A percentile compares a stretch with the other conserved stretches of the same genome.
Conservation (phyloP, 2,113 vertebrate genomes). For the Caretta caretta region DNA sequence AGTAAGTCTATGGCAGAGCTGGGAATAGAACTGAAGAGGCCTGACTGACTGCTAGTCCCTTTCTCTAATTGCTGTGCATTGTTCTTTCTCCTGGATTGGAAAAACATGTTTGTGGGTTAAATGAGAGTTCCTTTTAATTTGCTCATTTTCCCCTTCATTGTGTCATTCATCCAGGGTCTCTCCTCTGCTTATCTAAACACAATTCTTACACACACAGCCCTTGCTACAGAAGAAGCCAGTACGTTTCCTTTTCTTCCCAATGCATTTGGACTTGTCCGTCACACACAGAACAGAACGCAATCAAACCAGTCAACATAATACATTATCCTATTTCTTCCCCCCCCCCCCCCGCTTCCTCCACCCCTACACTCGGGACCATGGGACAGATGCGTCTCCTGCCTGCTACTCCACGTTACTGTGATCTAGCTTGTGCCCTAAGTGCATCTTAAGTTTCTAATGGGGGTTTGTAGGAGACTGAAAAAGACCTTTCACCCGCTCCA, state of each 20-base stretch:
- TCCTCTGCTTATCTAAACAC: background rate
- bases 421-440: conserved; percentile 46
- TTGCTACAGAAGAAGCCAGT: background rate
- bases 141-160: background rate
- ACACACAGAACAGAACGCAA: background rate
- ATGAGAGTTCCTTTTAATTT: background rate
- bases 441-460: conserved; percentile 69
- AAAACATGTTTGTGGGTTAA: background rate
- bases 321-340: rapidly evolving
- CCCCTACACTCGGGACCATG: rapidly evolving
- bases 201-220: background rate
- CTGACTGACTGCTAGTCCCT: background rate
- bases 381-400: conserved; percentile 37
- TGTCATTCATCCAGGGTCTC: background rate
- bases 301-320: rapidly evolving
- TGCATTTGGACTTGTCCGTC: rapidly evolving
- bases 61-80: background rate
- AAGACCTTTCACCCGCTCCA: background rate
- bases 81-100: background rate
- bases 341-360: background rate
- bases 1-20: background rate
- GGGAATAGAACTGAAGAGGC: background rate
- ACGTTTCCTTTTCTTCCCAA: background rate
- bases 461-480: conserved; percentile 33
- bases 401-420: background rate